Evolutionary conservation across 1,140 invertebrate genomes (phyloP).

Genomic region (Carcinoscorpius rotundicauda): DNA sequence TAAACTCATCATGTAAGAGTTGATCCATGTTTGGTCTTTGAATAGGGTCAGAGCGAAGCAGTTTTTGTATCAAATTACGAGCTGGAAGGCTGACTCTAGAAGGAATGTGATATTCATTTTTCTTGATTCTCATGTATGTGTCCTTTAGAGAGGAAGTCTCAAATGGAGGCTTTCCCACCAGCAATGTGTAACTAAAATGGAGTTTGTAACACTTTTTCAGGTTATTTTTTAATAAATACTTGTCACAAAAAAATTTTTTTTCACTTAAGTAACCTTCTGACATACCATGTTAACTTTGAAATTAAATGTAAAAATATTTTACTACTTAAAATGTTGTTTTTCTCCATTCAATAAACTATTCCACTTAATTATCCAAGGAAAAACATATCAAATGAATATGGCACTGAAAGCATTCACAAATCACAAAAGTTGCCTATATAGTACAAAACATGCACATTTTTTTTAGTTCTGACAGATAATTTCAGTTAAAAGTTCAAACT

Average conservation of each 20-base stretch:
- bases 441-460: neutral
- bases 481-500: slow-evolving; percentile 1
- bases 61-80: slow-evolving; percentile 38
- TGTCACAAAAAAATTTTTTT: neutral
- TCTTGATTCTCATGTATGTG: slow-evolving; percentile 48
- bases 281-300: too few relatives aligned
- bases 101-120: slow-evolving; percentile 49
- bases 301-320: too few relatives aligned
- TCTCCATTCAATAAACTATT: too few relatives aligned
- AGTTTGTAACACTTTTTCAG: too few relatives aligned
- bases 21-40: slow-evolving; percentile 42
- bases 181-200: slow-evolving; percentile 38
- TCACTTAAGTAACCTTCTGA: too few relatives aligned
- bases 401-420: too few relatives aligned
- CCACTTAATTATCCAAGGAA: too few relatives aligned
- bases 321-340: too few relatives aligned
- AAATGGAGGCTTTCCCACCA: slow-evolving; percentile 54
- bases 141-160: slow-evolving; percentile 48
- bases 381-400: too few relatives aligned
- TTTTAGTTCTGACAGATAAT: neutral
- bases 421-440: neutral
- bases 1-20: slow-evolving; percentile 45
- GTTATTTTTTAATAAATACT: slow-evolving; percentile 25
- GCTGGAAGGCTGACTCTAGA: slow-evolving; percentile 36
- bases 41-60: slow-evolving; percentile 44